Conservation (phyloP, 1,140 invertebrate species). For the Drosophila nigromelanica region DNA sequence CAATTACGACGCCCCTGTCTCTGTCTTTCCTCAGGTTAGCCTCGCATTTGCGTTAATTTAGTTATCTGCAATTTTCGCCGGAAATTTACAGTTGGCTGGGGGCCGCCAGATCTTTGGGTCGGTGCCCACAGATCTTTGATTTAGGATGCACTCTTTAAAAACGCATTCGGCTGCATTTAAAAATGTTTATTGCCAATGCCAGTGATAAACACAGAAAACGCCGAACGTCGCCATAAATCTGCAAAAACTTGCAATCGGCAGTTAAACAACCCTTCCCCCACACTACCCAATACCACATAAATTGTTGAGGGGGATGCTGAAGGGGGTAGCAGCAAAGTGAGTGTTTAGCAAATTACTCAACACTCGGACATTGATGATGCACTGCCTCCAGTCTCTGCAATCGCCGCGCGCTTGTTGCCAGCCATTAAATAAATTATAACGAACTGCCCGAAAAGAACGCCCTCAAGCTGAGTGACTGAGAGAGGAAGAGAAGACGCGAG, state of each 20-base stretch:
- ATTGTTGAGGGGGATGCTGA: not conserved
- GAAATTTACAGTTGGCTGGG: constrained; percentile 56
- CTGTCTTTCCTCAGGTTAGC: not conserved
- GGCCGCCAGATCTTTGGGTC: constrained; percentile 2
- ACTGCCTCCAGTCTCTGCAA: constrained; percentile 18
- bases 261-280: not conserved
- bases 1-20: constrained; percentile 59
- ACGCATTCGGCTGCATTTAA: constrained; percentile 71
- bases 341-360: constrained; percentile 81
- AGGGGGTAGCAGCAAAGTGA: not conserved
- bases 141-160: constrained; percentile 78
- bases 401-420: constrained; percentile 21
- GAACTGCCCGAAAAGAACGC: constrained; percentile 46
- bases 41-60: constrained; percentile 60
- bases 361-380: constrained; percentile 49
- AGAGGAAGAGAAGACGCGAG: not conserved
- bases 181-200: constrained; percentile 47
- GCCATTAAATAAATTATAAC: constrained; percentile 77
- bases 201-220: constrained; percentile 54
- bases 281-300: not conserved
- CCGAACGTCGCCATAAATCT: constrained; percentile 48
- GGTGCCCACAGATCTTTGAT: constrained; percentile 71
- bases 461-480: not conserved
- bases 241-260: constrained; percentile 39
- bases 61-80: constrained; percentile 71